Evolutionary conservation across 2,888 invertebrate species (phyloP).

Genomic region (Argyresthia albistria): DNA sequence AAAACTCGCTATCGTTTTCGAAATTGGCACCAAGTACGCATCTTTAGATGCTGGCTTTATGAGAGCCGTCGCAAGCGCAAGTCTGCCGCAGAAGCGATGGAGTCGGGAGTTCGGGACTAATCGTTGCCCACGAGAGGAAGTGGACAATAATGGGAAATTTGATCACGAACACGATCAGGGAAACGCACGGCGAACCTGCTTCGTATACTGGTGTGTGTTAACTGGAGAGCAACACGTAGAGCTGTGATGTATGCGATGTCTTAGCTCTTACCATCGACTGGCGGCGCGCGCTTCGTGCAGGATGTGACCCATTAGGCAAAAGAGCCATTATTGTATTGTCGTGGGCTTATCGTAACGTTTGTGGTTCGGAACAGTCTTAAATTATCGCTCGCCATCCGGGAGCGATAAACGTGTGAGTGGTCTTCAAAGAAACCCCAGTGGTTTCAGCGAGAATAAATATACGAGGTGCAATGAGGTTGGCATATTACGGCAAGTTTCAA

Average conservation of each 20-base stretch:
- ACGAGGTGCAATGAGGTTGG: too few relatives aligned
- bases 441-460: too few relatives aligned
- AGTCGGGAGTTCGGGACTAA: conserved; percentile 4
- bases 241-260: conserved; percentile 40
- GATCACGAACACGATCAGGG: conserved; percentile 18
- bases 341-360: conserved; percentile 60
- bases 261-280: conserved; percentile 63
- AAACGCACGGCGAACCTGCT: conserved; percentile 11
- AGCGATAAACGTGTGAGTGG: conserved; percentile 33
- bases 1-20: conserved; percentile 29
- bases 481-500: too few relatives aligned
- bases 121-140: conserved; percentile 43
- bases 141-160: conserved; percentile 20
- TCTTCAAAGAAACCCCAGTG: neutral
- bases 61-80: conserved; percentile 16
- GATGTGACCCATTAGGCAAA: conserved; percentile 63
- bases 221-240: neutral
- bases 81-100: neutral
- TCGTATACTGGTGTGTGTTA: neutral
- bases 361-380: conserved; percentile 21
- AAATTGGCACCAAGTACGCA: conserved; percentile 27
- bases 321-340: conserved; percentile 69
- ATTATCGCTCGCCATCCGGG: conserved; percentile 29
- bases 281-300: conserved; percentile 53
- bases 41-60: conserved; percentile 25